Evolutionary conservation across 2,113 vertebrate genomes (phyloP).

Genomic region (Eolophus roseicapilla): DNA sequence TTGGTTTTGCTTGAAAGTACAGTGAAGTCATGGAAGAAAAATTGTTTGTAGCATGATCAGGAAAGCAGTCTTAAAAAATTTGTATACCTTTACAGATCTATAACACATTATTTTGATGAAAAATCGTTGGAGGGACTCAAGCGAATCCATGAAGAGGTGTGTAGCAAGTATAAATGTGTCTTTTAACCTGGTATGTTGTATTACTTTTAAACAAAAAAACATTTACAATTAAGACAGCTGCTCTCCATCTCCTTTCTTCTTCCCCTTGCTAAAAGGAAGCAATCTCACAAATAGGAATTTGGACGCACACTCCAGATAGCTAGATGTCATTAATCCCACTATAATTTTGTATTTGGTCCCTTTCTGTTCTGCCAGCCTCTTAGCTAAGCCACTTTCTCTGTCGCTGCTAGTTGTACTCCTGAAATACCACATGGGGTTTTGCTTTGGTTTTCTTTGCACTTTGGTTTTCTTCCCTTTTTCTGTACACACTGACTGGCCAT

Average conservation of each 20-base stretch:
- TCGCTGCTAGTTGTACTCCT: neutral
- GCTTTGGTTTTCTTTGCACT: neutral
- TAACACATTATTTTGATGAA: constrained; percentile 76
- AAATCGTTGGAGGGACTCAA: constrained; percentile 80
- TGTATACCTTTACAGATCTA: constrained; percentile 64
- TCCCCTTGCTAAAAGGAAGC: neutral
- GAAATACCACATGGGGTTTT: neutral
- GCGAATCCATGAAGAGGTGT: constrained; percentile 85
- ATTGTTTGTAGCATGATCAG: neutral
- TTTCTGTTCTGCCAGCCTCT: neutral
- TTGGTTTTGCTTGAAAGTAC: neutral
- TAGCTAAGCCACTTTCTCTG: neutral
- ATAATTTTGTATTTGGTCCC: neutral
- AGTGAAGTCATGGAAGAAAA: neutral
- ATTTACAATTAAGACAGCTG: neutral
- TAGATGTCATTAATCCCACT: neutral
- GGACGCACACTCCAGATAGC: fast-evolving
- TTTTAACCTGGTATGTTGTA: neutral
- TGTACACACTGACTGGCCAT: neutral
- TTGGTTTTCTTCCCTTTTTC: neutral
- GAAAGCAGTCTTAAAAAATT: neutral
- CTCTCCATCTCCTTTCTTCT: neutral
- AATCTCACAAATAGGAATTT: fast-evolving
- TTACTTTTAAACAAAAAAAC: neutral
- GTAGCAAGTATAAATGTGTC: neutral